Percentiles rank a stretch among this genome's conserved stretches.
phyloP scores from a whole-genome alignment of 2,888 invertebrate genomes.

The Doris montereyensis region DNA sequence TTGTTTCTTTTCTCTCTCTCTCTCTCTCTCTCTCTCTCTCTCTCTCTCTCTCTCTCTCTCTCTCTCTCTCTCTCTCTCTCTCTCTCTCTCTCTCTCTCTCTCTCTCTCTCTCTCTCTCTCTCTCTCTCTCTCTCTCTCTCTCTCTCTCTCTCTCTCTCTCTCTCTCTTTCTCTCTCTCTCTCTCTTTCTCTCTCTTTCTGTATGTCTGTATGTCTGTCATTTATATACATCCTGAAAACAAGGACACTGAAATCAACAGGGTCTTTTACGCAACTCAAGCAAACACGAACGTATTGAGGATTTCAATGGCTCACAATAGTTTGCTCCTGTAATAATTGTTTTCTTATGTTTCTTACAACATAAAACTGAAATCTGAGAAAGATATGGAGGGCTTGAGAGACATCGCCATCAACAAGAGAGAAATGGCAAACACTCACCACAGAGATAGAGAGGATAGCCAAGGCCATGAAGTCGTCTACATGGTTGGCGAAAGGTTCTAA shows the following conservation, averaged over 20 bases:
- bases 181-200: not conserved
- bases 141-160: not conserved
- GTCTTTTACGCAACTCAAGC: too few species aligned
- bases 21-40: slow-evolving; percentile 20
- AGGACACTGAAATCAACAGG: not conserved
- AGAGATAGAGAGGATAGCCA: too few species aligned
- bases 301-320: too few species aligned
- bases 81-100: slow-evolving; percentile 31
- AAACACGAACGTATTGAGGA: too few species aligned
- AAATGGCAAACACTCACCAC: too few species aligned
- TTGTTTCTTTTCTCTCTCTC: not conserved
- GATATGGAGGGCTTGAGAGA: too few species aligned
- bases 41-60: slow-evolving; percentile 9
- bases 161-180: not conserved
- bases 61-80: slow-evolving; percentile 28
- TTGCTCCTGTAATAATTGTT: too few species aligned
- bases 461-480: too few species aligned
- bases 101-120: slow-evolving; percentile 21
- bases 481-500: too few species aligned
- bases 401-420: too few species aligned
- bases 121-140: not conserved
- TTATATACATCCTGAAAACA: not conserved
- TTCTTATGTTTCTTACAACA: too few species aligned
- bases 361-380: too few species aligned
- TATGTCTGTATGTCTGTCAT: not conserved